Percentiles rank a stretch among this genome's conserved stretches.
Evolutionary conservation across 1,140 invertebrate genomes (phyloP).

Genomic region (Sycophaga agraensis): DNA sequence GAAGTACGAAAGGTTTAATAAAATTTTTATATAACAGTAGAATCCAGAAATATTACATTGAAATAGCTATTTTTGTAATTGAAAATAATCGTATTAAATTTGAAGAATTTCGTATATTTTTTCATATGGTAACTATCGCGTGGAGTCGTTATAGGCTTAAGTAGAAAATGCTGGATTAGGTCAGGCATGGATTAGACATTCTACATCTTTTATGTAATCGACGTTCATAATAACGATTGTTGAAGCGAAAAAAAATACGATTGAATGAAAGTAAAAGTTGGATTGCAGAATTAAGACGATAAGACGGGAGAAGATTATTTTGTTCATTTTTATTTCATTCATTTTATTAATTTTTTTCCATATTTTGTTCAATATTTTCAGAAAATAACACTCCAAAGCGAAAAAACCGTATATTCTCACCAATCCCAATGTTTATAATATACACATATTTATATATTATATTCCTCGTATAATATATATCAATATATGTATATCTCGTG

Average conservation of each 20-base stretch:
- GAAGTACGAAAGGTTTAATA: too few species aligned
- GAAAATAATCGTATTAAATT: too few species aligned
- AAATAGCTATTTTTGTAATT: too few species aligned
- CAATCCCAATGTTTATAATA: slow-evolving; percentile 57
- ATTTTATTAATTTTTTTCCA: slow-evolving; percentile 60
- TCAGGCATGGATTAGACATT: too few species aligned
- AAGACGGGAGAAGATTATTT: slow-evolving; percentile 13
- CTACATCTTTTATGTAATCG: too few species aligned
- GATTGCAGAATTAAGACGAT: slow-evolving; percentile 10
- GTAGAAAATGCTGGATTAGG: too few species aligned
- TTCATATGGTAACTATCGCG: too few species aligned
- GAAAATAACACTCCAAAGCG: slow-evolving; percentile 62
- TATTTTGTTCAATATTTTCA: slow-evolving; percentile 61
- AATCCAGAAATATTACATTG: too few species aligned
- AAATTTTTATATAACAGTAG: too few species aligned
- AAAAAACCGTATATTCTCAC: slow-evolving; percentile 59
- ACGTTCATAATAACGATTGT: too few species aligned
- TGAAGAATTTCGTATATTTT: too few species aligned
- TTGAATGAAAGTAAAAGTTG: slow-evolving; percentile 22
- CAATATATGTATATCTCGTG: slow-evolving; percentile 55
- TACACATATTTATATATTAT: slow-evolving; percentile 50
- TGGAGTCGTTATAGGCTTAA: too few species aligned
- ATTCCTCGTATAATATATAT: slow-evolving; percentile 48
- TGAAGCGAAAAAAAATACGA: neutral
- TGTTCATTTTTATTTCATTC: slow-evolving; percentile 53